These are phyloP conservation scores for Archegozetes longisetosus DNA, from an alignment of 1,140 invertebrate species.

Conservation along the genomic window DNA sequence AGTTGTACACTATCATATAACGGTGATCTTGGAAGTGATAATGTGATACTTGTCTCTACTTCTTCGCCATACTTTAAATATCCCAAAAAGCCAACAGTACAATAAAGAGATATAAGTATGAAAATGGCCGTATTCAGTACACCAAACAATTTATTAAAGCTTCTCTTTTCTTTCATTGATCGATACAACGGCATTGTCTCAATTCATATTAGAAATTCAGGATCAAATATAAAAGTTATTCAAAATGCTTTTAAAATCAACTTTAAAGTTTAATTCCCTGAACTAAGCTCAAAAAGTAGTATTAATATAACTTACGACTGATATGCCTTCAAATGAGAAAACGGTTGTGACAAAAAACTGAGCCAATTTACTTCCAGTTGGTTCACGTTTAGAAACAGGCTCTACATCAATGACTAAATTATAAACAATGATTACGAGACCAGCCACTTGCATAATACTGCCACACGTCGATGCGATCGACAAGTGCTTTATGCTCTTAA, in stretches of 20 bases:
- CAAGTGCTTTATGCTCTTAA: slow-evolving; percentile 62
- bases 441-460: slow-evolving; percentile 40
- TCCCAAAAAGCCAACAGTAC: slow-evolving; percentile 24
- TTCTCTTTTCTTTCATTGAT: slow-evolving; percentile 66
- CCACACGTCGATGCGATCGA: slow-evolving; percentile 63
- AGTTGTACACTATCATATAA: slow-evolving; percentile 59
- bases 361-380: slow-evolving; percentile 36
- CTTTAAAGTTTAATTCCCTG: too few species aligned
- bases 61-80: slow-evolving; percentile 25
- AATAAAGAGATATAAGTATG: slow-evolving; percentile 47
- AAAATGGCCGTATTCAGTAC: slow-evolving; percentile 77
- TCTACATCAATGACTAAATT: slow-evolving; percentile 25
- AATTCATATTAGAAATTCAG: neutral
- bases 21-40: slow-evolving; percentile 42
- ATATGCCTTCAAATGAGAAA: slow-evolving; percentile 77
- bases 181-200: slow-evolving; percentile 59
- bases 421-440: slow-evolving; percentile 43
- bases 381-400: slow-evolving; percentile 18
- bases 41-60: slow-evolving; percentile 27
- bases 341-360: slow-evolving; percentile 73
- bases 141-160: slow-evolving; percentile 61
- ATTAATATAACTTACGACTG: slow-evolving; percentile 49
- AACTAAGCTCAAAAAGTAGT: too few species aligned
- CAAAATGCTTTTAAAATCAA: too few species aligned
- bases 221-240: neutral